These are phyloP conservation scores for Ptilodon capucinus DNA, from an alignment of 2,888 invertebrate species.

Conservation along the genomic window DNA sequence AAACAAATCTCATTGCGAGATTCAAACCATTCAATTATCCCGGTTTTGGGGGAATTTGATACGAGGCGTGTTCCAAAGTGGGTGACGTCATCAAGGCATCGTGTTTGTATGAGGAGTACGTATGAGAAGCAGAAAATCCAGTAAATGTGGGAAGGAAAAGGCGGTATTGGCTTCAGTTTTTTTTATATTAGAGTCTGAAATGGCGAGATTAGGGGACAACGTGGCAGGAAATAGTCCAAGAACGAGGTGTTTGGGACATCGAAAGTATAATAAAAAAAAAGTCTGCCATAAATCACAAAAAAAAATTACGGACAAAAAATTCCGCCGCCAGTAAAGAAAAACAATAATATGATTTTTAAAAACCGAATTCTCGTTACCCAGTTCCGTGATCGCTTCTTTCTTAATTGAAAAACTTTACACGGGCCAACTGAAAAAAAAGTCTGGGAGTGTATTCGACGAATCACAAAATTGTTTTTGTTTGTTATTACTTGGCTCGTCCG, in stretches of 20 bases:
- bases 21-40: background rate
- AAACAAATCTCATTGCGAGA: background rate
- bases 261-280: no score
- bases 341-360: background rate
- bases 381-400: constrained; percentile 39
- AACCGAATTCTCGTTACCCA: constrained; percentile 11
- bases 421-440: constrained; percentile 42
- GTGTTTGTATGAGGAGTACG: background rate
- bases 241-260: no score
- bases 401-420: constrained; percentile 71
- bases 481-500: constrained; percentile 37
- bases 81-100: background rate
- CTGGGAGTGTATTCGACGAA: constrained; percentile 51
- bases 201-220: no score
- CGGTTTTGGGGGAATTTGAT: background rate
- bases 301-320: background rate
- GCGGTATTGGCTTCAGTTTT: background rate
- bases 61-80: background rate
- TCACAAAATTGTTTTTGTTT: constrained; percentile 65
- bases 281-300: no score
- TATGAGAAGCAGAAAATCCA: background rate
- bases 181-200: background rate
- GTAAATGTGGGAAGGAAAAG: background rate
- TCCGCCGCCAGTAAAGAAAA: background rate
- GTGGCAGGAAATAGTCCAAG: no score